These are phyloP conservation scores for Torymus aiolomorphi DNA, from an alignment of 2,888 invertebrate species.

Conservation along the genomic window DNA sequence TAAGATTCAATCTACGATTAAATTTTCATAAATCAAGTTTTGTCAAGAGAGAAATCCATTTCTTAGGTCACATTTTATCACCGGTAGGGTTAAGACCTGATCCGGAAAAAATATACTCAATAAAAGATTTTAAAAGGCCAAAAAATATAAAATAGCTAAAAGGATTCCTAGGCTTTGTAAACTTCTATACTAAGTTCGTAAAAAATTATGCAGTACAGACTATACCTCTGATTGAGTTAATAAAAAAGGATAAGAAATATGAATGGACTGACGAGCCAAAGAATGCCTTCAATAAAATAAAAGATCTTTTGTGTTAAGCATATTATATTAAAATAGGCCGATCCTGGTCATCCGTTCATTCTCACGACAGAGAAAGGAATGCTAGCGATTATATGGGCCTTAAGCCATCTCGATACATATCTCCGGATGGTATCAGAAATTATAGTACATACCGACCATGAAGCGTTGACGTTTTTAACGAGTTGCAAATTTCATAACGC, in stretches of 20 bases:
- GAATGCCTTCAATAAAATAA: slow-evolving; percentile 45
- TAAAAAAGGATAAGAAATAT: slow-evolving; percentile 48
- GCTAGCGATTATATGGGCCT: too few species aligned
- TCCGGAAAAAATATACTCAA: slow-evolving; percentile 45
- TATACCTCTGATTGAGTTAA: slow-evolving; percentile 46
- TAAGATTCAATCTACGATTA: slow-evolving; percentile 24
- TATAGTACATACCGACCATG: too few species aligned
- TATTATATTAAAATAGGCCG: slow-evolving; percentile 7
- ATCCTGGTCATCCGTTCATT: slow-evolving; percentile 38
- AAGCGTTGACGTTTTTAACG: too few species aligned
- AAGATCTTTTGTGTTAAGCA: slow-evolving; percentile 50
- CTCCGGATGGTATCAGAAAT: too few species aligned
- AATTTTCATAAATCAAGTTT: slow-evolving; percentile 76
- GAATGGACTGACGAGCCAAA: slow-evolving; percentile 45
- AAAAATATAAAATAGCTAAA: slow-evolving; percentile 41
- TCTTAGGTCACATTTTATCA: background rate
- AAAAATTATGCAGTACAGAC: slow-evolving; percentile 17
- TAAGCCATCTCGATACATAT: too few species aligned
- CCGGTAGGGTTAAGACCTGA: background rate
- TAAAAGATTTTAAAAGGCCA: slow-evolving; percentile 25
- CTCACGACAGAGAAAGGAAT: slow-evolving; percentile 56
- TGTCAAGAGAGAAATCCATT: slow-evolving; percentile 69
- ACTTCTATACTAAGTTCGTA: slow-evolving; percentile 48
- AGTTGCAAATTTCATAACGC: too few species aligned
- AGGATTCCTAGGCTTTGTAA: slow-evolving; percentile 46